A percentile compares a stretch with the other conserved stretches of the same genome.
Conservation (phyloP, 2,888 invertebrate genomes). For the Eledona agricola region DNA sequence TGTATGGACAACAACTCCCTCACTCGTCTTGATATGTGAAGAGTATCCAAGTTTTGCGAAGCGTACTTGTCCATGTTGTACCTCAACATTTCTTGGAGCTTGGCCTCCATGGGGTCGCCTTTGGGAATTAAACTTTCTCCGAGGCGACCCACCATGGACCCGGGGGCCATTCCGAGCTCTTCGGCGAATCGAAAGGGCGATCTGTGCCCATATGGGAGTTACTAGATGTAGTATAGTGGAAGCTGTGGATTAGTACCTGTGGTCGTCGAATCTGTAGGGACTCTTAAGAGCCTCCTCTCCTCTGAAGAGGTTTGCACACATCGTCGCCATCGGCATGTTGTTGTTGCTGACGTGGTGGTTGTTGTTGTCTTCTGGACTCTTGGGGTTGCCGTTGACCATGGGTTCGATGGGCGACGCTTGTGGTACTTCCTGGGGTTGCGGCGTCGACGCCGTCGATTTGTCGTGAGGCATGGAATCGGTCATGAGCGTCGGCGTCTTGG, state of each 20-base stretch:
- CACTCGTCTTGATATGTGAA: slow-evolving; percentile 91
- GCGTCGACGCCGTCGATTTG: slow-evolving; percentile 60
- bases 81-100: slow-evolving; percentile 90
- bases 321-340: slow-evolving; percentile 64
- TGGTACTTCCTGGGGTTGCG: slow-evolving; percentile 60
- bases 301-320: slow-evolving; percentile 62
- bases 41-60: slow-evolving; percentile 92
- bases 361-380: slow-evolving; percentile 61
- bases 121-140: slow-evolving; percentile 93
- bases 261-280: slow-evolving; percentile 85
- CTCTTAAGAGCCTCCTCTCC: slow-evolving; percentile 66
- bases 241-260: slow-evolving; percentile 51
- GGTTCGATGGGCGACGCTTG: slow-evolving; percentile 48
- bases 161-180: slow-evolving; percentile 78
- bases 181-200: slow-evolving; percentile 85
- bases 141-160: slow-evolving; percentile 83
- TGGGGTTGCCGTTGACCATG: slow-evolving; percentile 63
- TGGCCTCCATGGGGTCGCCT: slow-evolving; percentile 92
- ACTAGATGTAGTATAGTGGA: background rate
- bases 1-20: slow-evolving; percentile 94
- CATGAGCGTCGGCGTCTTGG: slow-evolving; percentile 53
- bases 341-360: slow-evolving; percentile 65
- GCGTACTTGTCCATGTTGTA: slow-evolving; percentile 97
- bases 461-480: slow-evolving; percentile 58
- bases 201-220: too few relatives aligned